Percentiles rank a stretch among this genome's conserved stretches.
Evolutionary conservation across 2,888 invertebrate genomes (phyloP).

Genomic region (Hyalella azteca): DNA sequence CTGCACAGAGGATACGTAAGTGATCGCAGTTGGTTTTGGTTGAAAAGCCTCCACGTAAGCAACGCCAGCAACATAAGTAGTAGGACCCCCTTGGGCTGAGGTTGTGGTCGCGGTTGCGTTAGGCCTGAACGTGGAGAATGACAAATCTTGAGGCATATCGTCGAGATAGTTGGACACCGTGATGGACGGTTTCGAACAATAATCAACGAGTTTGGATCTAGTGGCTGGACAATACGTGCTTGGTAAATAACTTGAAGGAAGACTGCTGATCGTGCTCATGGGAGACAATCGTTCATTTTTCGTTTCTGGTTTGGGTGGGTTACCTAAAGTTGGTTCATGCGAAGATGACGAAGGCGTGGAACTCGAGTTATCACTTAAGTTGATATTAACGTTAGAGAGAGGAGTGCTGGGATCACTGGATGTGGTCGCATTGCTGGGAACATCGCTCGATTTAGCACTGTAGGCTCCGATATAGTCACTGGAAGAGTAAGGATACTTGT

Average conservation of each 20-base stretch:
- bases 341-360: constrained; percentile 19
- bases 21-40: constrained; percentile 43
- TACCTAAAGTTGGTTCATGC: not conserved
- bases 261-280: not conserved
- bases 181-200: constrained; percentile 10
- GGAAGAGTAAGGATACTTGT: constrained; percentile 9
- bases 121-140: constrained; percentile 54
- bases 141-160: constrained; percentile 19
- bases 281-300: constrained; percentile 21
- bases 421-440: constrained; percentile 23
- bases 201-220: not conserved
- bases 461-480: not conserved
- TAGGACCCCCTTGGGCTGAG: constrained; percentile 8
- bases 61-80: constrained; percentile 5
- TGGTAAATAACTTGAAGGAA: constrained; percentile 6
- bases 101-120: not conserved
- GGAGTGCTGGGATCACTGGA: constrained; percentile 5
- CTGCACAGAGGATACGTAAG: constrained; percentile 48
- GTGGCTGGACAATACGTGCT: not conserved
- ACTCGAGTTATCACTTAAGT: constrained; percentile 10
- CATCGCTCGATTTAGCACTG: not conserved
- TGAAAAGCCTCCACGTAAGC: constrained; percentile 50
- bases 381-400: constrained; percentile 18
- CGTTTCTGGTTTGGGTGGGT: not conserved
- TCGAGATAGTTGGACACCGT: constrained; percentile 26